Evolutionary conservation across 2,888 invertebrate genomes (phyloP), one percentile per base, ranked within the genome.

Genomic region (Ophion obscuratus): DNA sequence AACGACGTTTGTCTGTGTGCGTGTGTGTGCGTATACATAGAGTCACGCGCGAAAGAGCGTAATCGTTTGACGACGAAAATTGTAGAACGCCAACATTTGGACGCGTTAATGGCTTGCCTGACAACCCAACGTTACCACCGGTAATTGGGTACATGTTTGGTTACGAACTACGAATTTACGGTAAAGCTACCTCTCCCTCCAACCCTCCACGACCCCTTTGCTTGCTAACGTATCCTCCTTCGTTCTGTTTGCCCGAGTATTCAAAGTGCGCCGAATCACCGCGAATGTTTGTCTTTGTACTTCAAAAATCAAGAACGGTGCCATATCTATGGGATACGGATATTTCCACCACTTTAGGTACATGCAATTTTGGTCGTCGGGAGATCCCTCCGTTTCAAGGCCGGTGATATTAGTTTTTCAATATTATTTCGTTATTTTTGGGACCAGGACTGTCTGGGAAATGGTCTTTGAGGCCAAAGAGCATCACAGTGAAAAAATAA

Each of bases 61-160:
- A 84, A 84, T 84, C 84, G 75, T 84, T 84, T 84, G 84, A 84
- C 66, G 84, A 76, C 75, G 40, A 66, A 75, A 82, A 85, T 59
- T 75, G 68, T 68, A 70, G 79, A 78, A 74, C 57, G 77, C 74
- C 57, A 81, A 85, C 84, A 85, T 85, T 85, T 85, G 84, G 77
- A 81, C 67, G 73, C 67, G 78, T 70, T 82, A 82, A 78, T 82
- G 81, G 81, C 74, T 74, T 81, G 40, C 57, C 44, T 74, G 74
- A 40, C 78, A 64, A 73, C 20, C 36, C 61, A 76, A 81, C 82
- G 68, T 74, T 40, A 71, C 66, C 74, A 77, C 59, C 81, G 36
- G 59, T 84, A 81, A 81, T 81, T 76, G 82, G 82, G 70, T 77
- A 68, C 73, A 73, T 68, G 84, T 85, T 82, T 82, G 70, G 75